A percentile compares a stretch with the other conserved stretches of the same genome.
phyloP scores from a whole-genome alignment of 2,888 invertebrate species.

The Chironomus riparius region DNA sequence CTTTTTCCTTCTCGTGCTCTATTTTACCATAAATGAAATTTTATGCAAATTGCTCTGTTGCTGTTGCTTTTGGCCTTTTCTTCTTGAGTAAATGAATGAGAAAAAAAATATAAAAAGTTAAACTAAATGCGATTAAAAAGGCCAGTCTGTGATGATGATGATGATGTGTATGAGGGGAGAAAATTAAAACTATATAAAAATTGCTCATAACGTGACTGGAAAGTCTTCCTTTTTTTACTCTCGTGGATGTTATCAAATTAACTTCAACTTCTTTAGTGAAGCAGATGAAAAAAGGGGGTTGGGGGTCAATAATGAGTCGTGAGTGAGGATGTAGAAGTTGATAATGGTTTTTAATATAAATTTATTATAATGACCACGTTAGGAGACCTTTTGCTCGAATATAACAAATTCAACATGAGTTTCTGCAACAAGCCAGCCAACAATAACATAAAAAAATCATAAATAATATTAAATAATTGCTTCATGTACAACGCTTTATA shows the following conservation, averaged over 20 bases:
- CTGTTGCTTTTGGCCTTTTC: neutral
- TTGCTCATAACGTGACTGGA: slow-evolving; percentile 19
- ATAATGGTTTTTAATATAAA: slow-evolving; percentile 24
- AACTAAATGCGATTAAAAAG: neutral
- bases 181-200: slow-evolving; percentile 22
- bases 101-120: neutral
- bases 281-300: neutral
- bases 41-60: slow-evolving; percentile 12
- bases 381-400: no score
- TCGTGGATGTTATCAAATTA: slow-evolving; percentile 21
- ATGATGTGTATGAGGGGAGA: neutral
- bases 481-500: neutral
- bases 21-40: slow-evolving; percentile 5
- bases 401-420: neutral
- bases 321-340: neutral
- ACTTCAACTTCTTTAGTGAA: slow-evolving; percentile 13
- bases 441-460: slow-evolving; percentile 17
- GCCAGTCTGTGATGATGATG: neutral
- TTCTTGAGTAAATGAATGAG: neutral
- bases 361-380: neutral
- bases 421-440: neutral
- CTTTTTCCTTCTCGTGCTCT: neutral
- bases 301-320: neutral
- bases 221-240: slow-evolving; percentile 1
- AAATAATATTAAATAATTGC: slow-evolving; percentile 23